phyloP scores from a whole-genome alignment of 2,797 vertebrate genomes.

The Trichosurus vulpecula region DNA sequence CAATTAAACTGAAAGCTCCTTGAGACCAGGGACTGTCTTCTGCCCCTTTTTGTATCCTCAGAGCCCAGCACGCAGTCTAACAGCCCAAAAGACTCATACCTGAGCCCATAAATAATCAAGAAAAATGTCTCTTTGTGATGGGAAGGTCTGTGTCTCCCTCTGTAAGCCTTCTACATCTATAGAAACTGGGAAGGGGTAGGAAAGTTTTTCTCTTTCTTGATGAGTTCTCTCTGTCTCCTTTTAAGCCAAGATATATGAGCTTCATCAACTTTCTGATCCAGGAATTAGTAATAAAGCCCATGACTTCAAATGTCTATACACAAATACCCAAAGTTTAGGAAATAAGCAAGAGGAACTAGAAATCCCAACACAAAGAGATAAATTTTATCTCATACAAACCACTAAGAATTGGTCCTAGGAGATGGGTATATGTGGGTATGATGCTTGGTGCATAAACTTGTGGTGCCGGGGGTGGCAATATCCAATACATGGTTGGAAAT shows the following conservation, averaged over 20 bases:
- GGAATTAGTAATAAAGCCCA: not conserved
- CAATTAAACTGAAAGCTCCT: too few species aligned
- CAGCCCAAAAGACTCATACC: too few species aligned
- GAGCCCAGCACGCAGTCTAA: too few species aligned
- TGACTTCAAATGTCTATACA: not conserved
- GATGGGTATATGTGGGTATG: not conserved
- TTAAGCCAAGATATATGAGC: not conserved
- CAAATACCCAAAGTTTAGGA: not conserved
- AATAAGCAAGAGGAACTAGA: too few species aligned
- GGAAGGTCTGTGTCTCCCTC: not conserved
- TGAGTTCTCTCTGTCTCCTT: not conserved
- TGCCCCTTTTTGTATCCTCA: too few species aligned
- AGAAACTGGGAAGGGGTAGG: not conserved
- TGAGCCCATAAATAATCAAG: too few species aligned
- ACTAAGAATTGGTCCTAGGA: not conserved
- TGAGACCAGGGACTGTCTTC: too few species aligned
- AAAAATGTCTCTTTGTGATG: not conserved
- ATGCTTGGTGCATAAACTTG: not conserved
- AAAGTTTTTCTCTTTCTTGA: not conserved
- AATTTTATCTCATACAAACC: not conserved
- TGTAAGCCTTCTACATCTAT: not conserved
- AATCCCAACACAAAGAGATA: not conserved
- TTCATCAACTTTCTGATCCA: not conserved
- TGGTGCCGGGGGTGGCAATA: not conserved
- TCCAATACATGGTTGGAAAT: not conserved